Conservation (phyloP, 1,140 invertebrate species). For the Stegodyphus dumicola region DNA sequence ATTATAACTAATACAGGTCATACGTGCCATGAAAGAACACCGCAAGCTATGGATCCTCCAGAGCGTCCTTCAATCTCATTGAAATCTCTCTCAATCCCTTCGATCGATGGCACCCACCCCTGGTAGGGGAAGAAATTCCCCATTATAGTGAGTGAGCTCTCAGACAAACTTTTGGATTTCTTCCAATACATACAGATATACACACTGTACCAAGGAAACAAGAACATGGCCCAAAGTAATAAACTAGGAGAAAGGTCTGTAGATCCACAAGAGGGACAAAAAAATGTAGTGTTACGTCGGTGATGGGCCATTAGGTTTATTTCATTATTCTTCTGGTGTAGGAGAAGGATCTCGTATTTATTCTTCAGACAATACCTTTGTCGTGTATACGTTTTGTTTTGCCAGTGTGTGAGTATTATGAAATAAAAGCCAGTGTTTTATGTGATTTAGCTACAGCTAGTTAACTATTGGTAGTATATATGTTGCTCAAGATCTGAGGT, state of each 20-base stretch:
- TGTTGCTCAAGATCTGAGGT: no score
- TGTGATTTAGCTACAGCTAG: no score
- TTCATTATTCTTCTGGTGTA: conserved; percentile 49
- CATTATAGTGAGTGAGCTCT: conserved; percentile 34
- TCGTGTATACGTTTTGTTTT: no score
- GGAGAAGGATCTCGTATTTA: conserved; percentile 6
- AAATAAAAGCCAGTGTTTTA: no score
- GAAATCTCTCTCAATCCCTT: conserved; percentile 34
- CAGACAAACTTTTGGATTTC: conserved; percentile 46
- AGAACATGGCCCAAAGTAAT: conserved; percentile 34
- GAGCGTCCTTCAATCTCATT: neutral
- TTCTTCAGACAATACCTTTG: neutral
- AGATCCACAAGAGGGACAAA: neutral
- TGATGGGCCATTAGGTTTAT: conserved; percentile 56
- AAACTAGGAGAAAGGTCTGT: conserved; percentile 29
- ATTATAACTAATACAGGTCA: no score
- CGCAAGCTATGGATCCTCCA: neutral
- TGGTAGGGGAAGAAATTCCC: conserved; percentile 2
- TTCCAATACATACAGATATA: conserved; percentile 49
- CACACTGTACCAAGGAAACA: conserved; percentile 3
- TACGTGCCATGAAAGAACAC: no score
- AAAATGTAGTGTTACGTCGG: conserved; percentile 37
- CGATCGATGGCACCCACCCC: neutral
- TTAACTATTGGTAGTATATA: no score
- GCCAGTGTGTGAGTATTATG: no score